phyloP scores from a whole-genome alignment of 2,888 invertebrate genomes.

The Ornithoptera priamus region DNA sequence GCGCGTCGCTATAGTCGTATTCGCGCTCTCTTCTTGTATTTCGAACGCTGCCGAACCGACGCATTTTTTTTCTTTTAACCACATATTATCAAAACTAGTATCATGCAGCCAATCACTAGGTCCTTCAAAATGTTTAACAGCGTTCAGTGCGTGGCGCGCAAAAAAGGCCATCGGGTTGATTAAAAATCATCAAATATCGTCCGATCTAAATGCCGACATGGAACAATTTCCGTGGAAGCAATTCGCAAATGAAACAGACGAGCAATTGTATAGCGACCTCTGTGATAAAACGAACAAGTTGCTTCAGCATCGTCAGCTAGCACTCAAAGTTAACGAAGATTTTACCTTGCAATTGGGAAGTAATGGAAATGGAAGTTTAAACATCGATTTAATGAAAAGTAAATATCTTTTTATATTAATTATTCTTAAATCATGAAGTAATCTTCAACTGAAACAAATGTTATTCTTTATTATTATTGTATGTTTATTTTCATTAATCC shows the following conservation, averaged over 20 bases:
- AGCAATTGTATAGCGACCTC: slow-evolving; percentile 72
- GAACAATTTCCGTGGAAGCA: slow-evolving; percentile 66
- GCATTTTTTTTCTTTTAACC: slow-evolving; percentile 19
- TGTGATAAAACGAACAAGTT: slow-evolving; percentile 72
- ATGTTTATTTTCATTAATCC: no score
- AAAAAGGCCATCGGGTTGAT: slow-evolving; percentile 50
- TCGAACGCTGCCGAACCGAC: slow-evolving; percentile 39
- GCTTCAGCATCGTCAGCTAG: slow-evolving; percentile 71
- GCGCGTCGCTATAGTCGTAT: slow-evolving; percentile 61
- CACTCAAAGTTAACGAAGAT: slow-evolving; percentile 73
- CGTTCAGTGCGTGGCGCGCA: slow-evolving; percentile 78
- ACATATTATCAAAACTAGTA: slow-evolving; percentile 34
- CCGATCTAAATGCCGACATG: slow-evolving; percentile 51
- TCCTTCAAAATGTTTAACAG: slow-evolving; percentile 76
- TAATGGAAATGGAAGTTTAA: slow-evolving; percentile 72
- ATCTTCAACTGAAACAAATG: no score
- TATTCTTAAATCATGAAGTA: no score
- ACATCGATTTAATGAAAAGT: slow-evolving; percentile 68
- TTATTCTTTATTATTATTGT: no score
- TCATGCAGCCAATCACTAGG: slow-evolving; percentile 60
- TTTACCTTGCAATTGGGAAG: slow-evolving; percentile 74
- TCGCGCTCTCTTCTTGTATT: slow-evolving; percentile 53
- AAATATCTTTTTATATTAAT: slow-evolving; percentile 5
- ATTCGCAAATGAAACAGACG: slow-evolving; percentile 65
- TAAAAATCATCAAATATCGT: slow-evolving; percentile 35